A percentile compares a stretch with the other conserved stretches of the same genome.
Evolutionary conservation across 2,888 invertebrate genomes (phyloP).

Genomic region (Pasiphila rectangulata): DNA sequence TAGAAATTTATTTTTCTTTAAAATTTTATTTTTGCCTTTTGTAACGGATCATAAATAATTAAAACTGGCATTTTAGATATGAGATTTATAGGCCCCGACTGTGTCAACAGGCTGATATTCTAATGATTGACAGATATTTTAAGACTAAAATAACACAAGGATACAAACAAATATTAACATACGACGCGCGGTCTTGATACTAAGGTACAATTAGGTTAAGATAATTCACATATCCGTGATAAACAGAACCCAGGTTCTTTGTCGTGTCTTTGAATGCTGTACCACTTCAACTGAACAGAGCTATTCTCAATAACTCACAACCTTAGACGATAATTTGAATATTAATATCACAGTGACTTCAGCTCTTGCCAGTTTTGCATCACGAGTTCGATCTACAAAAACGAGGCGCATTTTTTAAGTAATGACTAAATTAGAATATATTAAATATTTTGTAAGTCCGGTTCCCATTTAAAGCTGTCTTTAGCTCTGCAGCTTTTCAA

Average conservation of each 20-base stretch:
- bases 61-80: too few relatives aligned
- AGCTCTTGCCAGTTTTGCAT: conserved; percentile 3
- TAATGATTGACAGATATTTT: too few relatives aligned
- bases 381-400: background rate
- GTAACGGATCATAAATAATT: too few relatives aligned
- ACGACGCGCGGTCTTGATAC: conserved; percentile 28
- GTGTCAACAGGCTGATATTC: too few relatives aligned
- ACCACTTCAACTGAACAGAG: conserved; percentile 1
- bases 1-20: too few relatives aligned
- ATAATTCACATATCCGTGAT: conserved; percentile 46
- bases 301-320: background rate
- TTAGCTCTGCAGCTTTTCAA: background rate
- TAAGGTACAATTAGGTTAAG: conserved; percentile 30
- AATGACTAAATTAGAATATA: background rate
- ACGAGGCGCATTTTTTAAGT: background rate
- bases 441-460: background rate
- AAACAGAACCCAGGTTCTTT: conserved; percentile 43
- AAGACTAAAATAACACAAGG: too few relatives aligned
- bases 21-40: too few relatives aligned
- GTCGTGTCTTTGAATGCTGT: conserved; percentile 23
- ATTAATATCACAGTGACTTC: background rate
- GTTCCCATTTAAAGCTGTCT: background rate
- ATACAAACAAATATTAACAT: background rate
- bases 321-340: background rate
- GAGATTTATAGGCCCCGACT: too few relatives aligned